phyloP scores from a whole-genome alignment of 2,797 vertebrate genomes.

The Loriculus beryllinus region DNA sequence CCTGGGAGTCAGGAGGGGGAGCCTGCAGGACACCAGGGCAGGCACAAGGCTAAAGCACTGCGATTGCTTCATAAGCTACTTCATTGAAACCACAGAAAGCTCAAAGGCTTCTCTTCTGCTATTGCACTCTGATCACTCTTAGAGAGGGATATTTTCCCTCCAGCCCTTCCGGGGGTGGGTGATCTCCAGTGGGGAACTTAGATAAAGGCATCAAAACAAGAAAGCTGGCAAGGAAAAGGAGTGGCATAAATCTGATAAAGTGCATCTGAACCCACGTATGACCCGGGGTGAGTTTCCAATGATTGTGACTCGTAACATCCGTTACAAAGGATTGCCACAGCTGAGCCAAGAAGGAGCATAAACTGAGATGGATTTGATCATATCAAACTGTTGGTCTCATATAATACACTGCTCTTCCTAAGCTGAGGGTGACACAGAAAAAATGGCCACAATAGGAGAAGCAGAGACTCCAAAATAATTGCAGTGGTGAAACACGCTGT shows the following conservation, averaged over 20 bases:
- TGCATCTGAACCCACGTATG: not conserved
- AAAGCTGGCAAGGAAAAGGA: not conserved
- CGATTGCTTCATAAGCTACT: not conserved
- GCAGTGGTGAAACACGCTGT: fast-evolving
- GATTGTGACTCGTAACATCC: not conserved
- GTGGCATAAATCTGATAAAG: not conserved
- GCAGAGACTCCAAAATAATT: not conserved
- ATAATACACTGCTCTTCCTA: not conserved
- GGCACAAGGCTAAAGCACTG: not conserved
- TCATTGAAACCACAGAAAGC: not conserved
- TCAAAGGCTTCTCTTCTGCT: not conserved
- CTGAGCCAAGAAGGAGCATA: not conserved
- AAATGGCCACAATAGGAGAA: not conserved
- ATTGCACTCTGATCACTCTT: not conserved
- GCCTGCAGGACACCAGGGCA: not conserved
- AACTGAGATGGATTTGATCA: not conserved
- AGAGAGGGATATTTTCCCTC: not conserved
- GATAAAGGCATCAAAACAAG: conserved; percentile 9
- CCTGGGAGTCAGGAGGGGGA: not conserved
- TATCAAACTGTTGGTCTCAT: not conserved
- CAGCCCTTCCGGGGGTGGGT: not conserved
- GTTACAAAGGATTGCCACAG: not conserved
- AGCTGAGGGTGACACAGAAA: not conserved
- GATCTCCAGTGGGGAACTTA: not conserved
- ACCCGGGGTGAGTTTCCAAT: not conserved